phyloP scores from a whole-genome alignment of 2,113 vertebrate species.

The Poeciliopsis occidentalis region DNA sequence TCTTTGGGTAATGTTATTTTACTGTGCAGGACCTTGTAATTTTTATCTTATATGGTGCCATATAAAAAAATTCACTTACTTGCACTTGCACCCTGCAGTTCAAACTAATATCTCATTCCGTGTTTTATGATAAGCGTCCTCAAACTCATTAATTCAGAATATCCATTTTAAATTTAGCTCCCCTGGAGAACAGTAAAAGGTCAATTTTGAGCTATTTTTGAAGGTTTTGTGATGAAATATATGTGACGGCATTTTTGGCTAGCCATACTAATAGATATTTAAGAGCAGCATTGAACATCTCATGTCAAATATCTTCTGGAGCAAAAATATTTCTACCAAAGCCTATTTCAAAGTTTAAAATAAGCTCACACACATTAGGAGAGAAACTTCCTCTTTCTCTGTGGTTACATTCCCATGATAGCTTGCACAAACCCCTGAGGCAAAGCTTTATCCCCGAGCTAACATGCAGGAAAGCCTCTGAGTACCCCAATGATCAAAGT shows the following conservation, averaged over 20 bases:
- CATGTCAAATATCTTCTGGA: conserved; percentile 4
- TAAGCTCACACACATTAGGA: conserved; percentile 13
- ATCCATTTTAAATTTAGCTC: background rate
- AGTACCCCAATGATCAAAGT: conserved; percentile 82
- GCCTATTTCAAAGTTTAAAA: background rate
- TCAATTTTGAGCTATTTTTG: background rate
- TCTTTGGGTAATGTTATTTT: background rate
- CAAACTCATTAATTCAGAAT: background rate
- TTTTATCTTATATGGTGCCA: background rate
- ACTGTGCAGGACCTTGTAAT: background rate
- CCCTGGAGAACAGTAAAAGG: background rate
- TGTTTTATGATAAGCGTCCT: background rate
- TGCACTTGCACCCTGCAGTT: background rate
- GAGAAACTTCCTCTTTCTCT: conserved; percentile 25
- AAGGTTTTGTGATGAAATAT: background rate
- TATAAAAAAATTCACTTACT: background rate
- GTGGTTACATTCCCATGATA: conserved; percentile 59
- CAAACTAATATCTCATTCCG: background rate
- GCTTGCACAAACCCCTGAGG: conserved; percentile 57
- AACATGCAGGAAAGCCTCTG: conserved; percentile 77
- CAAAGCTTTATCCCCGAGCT: conserved; percentile 66
- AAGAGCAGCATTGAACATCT: background rate
- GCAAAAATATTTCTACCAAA: background rate
- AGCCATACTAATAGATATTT: background rate
- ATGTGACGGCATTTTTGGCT: background rate